phyloP scores from a whole-genome alignment of 1,140 invertebrate species.

The Heliconius himera region DNA sequence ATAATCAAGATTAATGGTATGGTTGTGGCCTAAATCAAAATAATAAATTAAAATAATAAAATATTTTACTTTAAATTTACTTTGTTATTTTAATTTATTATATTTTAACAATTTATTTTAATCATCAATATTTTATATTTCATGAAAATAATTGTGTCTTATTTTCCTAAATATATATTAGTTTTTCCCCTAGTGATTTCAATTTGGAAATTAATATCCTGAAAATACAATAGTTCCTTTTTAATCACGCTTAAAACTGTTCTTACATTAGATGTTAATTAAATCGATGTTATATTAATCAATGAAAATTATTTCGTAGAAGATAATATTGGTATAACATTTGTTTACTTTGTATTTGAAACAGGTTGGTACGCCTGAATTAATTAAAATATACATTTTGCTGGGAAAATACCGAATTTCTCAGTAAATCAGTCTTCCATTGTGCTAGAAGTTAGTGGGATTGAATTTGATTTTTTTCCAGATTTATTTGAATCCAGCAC shows the following conservation, averaged over 20 bases:
- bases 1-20: too few relatives aligned
- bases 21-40: too few relatives aligned
- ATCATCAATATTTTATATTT: too few relatives aligned
- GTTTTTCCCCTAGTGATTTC: too few relatives aligned
- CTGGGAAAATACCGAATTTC: not conserved
- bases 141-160: too few relatives aligned
- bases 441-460: not conserved
- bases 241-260: not conserved
- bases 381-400: conserved; percentile 20
- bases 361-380: not conserved
- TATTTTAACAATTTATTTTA: too few relatives aligned
- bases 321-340: conserved; percentile 19
- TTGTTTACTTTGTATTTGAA: conserved; percentile 23
- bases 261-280: conserved; percentile 7
- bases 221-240: not conserved
- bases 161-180: too few relatives aligned
- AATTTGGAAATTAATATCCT: not conserved
- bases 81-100: too few relatives aligned
- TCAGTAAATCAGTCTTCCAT: not conserved
- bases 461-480: not conserved
- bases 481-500: not conserved
- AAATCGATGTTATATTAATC: conserved; percentile 8
- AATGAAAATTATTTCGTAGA: not conserved
- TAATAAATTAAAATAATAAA: too few relatives aligned
- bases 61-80: too few relatives aligned